phyloP scores from a whole-genome alignment of 2,797 vertebrate genomes.

The Malurus leucopterus region DNA sequence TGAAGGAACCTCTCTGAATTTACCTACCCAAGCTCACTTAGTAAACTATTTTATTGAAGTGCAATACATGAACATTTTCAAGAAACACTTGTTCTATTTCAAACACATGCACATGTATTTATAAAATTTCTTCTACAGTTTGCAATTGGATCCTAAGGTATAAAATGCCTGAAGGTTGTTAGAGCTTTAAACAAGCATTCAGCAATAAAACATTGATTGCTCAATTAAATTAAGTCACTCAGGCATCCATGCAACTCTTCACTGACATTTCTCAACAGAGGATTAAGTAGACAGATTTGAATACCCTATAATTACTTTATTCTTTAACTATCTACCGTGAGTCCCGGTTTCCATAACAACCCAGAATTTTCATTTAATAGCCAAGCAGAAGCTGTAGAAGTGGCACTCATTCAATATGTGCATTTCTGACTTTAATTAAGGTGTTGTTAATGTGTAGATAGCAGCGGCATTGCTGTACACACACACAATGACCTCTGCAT shows the following conservation, averaged over 20 bases:
- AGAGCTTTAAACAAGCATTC: constrained; percentile 10
- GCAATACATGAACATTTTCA: not conserved
- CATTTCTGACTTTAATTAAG: constrained; percentile 41
- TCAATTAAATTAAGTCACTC: constrained; percentile 52
- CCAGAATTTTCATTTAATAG: constrained; percentile 51
- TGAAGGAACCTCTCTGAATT: not conserved
- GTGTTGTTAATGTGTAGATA: constrained; percentile 4
- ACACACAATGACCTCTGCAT: not conserved
- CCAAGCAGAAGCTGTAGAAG: constrained; percentile 33
- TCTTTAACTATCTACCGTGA: constrained; percentile 52
- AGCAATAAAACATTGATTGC: constrained; percentile 17
- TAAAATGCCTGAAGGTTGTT: not conserved
- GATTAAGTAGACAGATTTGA: constrained; percentile 48
- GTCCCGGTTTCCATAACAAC: constrained; percentile 61
- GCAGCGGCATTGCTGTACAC: not conserved
- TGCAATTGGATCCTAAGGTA: not conserved
- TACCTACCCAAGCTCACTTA: not conserved
- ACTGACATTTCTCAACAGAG: constrained; percentile 48
- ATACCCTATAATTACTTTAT: constrained; percentile 54
- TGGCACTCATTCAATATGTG: constrained; percentile 6
- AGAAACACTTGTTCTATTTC: not conserved
- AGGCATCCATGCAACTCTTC: constrained; percentile 17
- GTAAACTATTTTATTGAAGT: not conserved
- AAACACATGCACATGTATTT: not conserved
- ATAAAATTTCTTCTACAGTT: not conserved